Evolutionary conservation across 1,140 invertebrate genomes (phyloP).

Genomic region (Drosophila tropicalis): DNA sequence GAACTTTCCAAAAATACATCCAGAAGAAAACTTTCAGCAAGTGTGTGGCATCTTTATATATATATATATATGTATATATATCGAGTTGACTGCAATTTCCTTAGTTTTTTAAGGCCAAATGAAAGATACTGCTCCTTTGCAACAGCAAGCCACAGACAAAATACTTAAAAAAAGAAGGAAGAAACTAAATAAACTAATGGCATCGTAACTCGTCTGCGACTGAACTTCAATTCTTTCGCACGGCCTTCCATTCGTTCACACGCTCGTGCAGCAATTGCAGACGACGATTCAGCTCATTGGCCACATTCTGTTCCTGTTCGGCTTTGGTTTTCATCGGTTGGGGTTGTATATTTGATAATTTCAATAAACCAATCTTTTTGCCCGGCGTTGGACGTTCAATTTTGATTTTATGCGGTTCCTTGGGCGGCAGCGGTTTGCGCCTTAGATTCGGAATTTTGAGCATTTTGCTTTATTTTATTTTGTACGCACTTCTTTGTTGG

Average conservation of each 20-base stretch:
- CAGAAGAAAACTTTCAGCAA: conserved; percentile 5
- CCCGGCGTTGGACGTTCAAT: conserved; percentile 8
- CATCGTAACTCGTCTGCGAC: neutral
- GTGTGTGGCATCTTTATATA: neutral
- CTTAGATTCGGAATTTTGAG: conserved; percentile 17
- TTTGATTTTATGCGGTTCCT: conserved; percentile 6
- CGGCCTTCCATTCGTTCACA: neutral
- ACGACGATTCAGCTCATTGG: conserved; percentile 6
- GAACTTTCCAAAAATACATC: conserved; percentile 8
- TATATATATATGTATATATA: neutral
- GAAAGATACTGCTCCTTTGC: neutral
- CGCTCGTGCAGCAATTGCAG: neutral
- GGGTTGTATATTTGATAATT: conserved; percentile 14
- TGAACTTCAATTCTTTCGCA: neutral
- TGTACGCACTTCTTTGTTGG: neutral
- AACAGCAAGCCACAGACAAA: neutral
- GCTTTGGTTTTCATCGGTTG: conserved; percentile 5
- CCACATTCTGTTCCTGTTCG: neutral
- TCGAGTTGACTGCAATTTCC: neutral
- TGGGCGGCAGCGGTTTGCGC: neutral
- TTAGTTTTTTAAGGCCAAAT: neutral
- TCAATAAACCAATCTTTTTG: conserved; percentile 5
- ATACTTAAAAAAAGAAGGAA: neutral
- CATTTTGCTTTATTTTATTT: neutral
- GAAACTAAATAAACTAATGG: neutral